phyloP scores from a whole-genome alignment of 2,888 invertebrate species.

The Dimorphilus gyrociliatus region DNA sequence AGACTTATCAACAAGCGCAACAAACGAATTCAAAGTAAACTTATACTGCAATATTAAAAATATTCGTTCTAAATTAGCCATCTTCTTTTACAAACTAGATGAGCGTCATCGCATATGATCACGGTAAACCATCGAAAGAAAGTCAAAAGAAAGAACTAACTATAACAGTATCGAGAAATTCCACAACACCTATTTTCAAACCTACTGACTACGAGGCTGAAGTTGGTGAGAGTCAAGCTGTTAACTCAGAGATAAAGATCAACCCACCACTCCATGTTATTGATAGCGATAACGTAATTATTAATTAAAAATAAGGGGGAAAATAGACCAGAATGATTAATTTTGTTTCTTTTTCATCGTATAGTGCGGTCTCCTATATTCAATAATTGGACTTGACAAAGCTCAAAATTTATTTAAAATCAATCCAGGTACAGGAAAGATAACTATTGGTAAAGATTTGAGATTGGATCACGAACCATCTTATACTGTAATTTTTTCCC shows the following conservation, averaged over 20 bases:
- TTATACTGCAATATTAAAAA: too few relatives aligned
- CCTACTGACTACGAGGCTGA: constrained; percentile 7
- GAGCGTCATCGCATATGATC: too few relatives aligned
- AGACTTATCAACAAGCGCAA: constrained; percentile 13
- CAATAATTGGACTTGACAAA: constrained; percentile 18
- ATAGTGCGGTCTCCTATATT: constrained; percentile 16
- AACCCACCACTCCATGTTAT: too few relatives aligned
- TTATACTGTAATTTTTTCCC: constrained; percentile 8
- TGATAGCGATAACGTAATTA: too few relatives aligned
- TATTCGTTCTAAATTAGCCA: too few relatives aligned
- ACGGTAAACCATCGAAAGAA: too few relatives aligned
- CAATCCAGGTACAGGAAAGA: constrained; percentile 11
- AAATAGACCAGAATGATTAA: too few relatives aligned
- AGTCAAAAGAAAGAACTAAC: too few relatives aligned
- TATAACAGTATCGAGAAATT: constrained; percentile 10
- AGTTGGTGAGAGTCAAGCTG: constrained; percentile 13
- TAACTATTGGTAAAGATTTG: constrained; percentile 10
- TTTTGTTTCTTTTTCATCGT: too few relatives aligned
- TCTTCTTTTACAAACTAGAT: too few relatives aligned
- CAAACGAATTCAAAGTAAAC: constrained; percentile 16
- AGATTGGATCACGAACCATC: constrained; percentile 10
- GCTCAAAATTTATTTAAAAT: constrained; percentile 12
- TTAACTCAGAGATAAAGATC: too few relatives aligned
- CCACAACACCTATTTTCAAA: constrained; percentile 9
- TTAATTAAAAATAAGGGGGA: too few relatives aligned